Evolutionary conservation across 2,113 vertebrate genomes (phyloP), one percentile per base, ranked within the genome.

Genomic region (Castor canadensis): DNA sequence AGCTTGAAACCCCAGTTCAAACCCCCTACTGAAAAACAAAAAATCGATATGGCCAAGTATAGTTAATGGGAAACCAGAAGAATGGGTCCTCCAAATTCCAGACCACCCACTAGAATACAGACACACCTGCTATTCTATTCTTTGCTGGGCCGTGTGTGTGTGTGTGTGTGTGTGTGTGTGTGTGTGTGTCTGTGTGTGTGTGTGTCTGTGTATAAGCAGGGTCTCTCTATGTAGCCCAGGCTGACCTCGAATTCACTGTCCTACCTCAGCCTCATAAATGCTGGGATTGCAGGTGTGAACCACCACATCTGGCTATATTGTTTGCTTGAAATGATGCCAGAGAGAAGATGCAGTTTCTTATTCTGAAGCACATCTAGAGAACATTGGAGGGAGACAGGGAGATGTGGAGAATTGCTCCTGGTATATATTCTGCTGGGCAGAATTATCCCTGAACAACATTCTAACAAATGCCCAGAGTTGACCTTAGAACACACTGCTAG

Each of bases 61-160:
- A 95, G 83, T 77, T 56, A 73, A 92, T 93, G 19, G 17, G 75
- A 85, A 97, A 71, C 20, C 56, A 89, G 47, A 96, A 79, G 81
- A 91, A 90, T 72, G n/a, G 15, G 73, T 69, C 62, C 45, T 83
- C 43, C 79, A 45, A 66, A 56, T 82, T 75, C 49, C 60, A 82
- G 49, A 45, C 9, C n/a, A 47, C 80, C 28, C 43, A 26, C 32
- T 69, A 75, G 67, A 60, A 60, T 47, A 72, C 19, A 67, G 40
- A 49, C 62, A 7, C 32, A 71, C 13, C 22, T 86, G 12, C 56
- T 64, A 64, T 67, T 62, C 56, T 86, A 72, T 60, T 92, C 52
- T 49, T 75, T 56, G 2, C 16, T 30, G 58, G 38, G 17, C 13
- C 64, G 45, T 69, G 22, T 24, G 22, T 58, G 22, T 20, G 22